phyloP scores from a whole-genome alignment of 2,113 vertebrate species.

The Nerophis ophidion region DNA sequence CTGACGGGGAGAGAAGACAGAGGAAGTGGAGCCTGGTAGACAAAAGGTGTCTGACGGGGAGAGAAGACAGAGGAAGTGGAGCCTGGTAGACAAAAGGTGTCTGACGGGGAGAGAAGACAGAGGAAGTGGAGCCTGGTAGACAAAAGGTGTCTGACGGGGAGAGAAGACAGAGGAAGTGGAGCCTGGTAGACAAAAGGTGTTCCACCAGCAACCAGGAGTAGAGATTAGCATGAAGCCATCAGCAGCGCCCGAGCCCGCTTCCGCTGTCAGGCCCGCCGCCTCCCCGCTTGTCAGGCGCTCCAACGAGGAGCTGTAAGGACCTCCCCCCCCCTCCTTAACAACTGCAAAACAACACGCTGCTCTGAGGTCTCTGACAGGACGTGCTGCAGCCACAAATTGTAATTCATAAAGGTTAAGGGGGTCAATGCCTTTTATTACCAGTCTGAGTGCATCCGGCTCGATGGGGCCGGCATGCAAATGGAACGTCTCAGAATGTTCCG shows the following conservation, averaged over 20 bases:
- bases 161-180: slow-evolving; percentile 25
- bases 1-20: slow-evolving; percentile 8
- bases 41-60: slow-evolving; percentile 2
- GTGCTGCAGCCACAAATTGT: slow-evolving; percentile 81
- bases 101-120: slow-evolving; percentile 8
- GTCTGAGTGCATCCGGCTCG: slow-evolving; percentile 77
- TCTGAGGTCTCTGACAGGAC: slow-evolving; percentile 78
- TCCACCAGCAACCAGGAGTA: slow-evolving; percentile 56
- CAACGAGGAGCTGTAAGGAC: slow-evolving; percentile 73
- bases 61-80: slow-evolving; percentile 25
- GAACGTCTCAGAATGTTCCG: slow-evolving; percentile 71
- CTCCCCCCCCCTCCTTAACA: slow-evolving; percentile 75
- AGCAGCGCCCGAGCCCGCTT: slow-evolving; percentile 59
- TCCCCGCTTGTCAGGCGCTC: slow-evolving; percentile 74
- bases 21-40: slow-evolving; percentile 24
- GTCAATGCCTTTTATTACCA: slow-evolving; percentile 82
- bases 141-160: slow-evolving; percentile 9
- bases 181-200: slow-evolving; percentile 20
- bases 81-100: slow-evolving; percentile 20
- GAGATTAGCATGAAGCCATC: slow-evolving; percentile 69
- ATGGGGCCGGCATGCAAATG: slow-evolving; percentile 78
- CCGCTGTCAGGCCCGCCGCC: slow-evolving; percentile 72
- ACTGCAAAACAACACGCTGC: slow-evolving; percentile 74
- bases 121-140: slow-evolving; percentile 24
- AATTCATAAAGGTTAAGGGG: slow-evolving; percentile 84